phyloP scores from a whole-genome alignment of 2,113 vertebrate genomes.

The Mirza zaza region DNA sequence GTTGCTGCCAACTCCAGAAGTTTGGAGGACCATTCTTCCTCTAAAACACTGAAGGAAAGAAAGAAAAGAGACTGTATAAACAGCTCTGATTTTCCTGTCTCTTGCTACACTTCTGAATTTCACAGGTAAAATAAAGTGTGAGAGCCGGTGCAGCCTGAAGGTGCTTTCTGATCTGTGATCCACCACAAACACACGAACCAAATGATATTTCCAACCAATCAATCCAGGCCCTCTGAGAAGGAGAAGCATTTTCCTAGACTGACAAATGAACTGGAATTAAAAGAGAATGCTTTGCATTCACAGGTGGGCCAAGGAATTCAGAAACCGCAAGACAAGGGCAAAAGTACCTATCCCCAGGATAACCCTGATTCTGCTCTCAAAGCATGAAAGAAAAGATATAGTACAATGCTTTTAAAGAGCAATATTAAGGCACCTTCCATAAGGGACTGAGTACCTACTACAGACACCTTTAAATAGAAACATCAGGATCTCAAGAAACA shows the following conservation, averaged over 20 bases:
- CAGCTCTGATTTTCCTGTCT: conserved; percentile 70
- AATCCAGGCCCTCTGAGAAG: conserved; percentile 82
- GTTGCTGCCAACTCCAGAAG: conserved; percentile 61
- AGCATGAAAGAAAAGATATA: conserved; percentile 66
- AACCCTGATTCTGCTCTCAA: conserved; percentile 68
- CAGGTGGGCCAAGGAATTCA: conserved; percentile 82
- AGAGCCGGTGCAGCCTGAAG: conserved; percentile 72
- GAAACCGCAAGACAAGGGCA: conserved; percentile 70
- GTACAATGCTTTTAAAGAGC: conserved; percentile 20
- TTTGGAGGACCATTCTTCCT: conserved; percentile 61
- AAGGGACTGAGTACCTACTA: conserved; percentile 33
- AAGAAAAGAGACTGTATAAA: conserved; percentile 75
- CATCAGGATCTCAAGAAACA: conserved; percentile 47
- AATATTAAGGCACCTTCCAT: background rate
- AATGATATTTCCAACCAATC: conserved; percentile 84
- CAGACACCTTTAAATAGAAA: conserved; percentile 60
- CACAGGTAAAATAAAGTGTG: background rate
- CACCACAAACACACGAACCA: conserved; percentile 84
- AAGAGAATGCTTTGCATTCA: conserved; percentile 71
- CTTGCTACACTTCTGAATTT: conserved; percentile 61
- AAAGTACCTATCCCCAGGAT: conserved; percentile 48
- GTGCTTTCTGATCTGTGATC: conserved; percentile 81
- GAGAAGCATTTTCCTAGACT: conserved; percentile 80
- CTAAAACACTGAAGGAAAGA: conserved; percentile 73
- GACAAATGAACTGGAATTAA: conserved; percentile 77